These are phyloP conservation scores for Drosophila sechellia DNA, from an alignment of 1,140 invertebrate species.

Conservation along the genomic window DNA sequence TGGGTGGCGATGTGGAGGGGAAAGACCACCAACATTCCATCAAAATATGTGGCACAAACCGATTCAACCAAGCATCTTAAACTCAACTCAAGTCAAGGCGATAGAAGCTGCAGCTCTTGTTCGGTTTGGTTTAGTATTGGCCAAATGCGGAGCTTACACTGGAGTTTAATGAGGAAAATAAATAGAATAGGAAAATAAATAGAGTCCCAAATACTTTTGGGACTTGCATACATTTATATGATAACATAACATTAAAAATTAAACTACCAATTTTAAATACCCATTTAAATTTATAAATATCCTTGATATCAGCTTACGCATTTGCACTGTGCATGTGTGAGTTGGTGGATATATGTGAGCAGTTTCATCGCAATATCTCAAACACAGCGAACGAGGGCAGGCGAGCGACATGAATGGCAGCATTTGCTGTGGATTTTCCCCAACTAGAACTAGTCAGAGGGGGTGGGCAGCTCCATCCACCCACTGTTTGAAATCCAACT, in stretches of 20 bases:
- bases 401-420: constrained; percentile 56
- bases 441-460: constrained; percentile 35
- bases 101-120: constrained; percentile 24
- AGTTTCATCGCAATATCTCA: constrained; percentile 54
- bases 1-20: neutral
- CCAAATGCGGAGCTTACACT: constrained; percentile 22
- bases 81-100: constrained; percentile 22
- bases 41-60: constrained; percentile 63
- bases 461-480: neutral
- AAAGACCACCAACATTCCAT: constrained; percentile 55
- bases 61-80: constrained; percentile 52
- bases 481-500: constrained; percentile 45
- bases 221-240: neutral
- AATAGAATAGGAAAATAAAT: no score
- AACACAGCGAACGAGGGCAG: constrained; percentile 38
- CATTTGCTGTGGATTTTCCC: constrained; percentile 48
- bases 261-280: no score
- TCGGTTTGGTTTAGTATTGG: constrained; percentile 29
- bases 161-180: neutral
- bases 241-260: neutral
- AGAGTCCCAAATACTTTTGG: no score
- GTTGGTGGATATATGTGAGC: constrained; percentile 24
- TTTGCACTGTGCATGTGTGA: constrained; percentile 3
- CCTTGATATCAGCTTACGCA: no score
- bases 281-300: no score